Conservation (phyloP, 2,888 invertebrate genomes). For the Caenorhabditis sulstoni region DNA sequence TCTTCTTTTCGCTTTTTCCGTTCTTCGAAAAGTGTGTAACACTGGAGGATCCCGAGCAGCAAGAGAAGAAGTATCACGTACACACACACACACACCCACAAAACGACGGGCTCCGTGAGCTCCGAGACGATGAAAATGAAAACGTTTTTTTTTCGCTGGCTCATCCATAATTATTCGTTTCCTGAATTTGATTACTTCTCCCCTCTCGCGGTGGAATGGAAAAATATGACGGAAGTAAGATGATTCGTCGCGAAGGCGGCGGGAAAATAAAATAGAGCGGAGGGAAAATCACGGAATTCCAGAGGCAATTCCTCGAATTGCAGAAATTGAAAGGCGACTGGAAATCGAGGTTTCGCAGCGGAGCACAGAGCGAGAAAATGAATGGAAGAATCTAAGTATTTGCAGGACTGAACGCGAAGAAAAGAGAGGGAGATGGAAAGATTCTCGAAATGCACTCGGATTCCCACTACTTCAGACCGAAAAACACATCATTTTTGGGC, state of each 20-base stretch:
- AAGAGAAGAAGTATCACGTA: conserved; percentile 28
- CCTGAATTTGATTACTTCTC: conserved; percentile 36
- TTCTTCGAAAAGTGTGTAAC: conserved; percentile 44
- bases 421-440: no score
- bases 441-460: no score
- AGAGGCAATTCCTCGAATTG: not conserved
- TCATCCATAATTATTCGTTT: conserved; percentile 35
- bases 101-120: conserved; percentile 2
- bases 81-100: conserved; percentile 2
- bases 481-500: no score
- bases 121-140: conserved; percentile 15
- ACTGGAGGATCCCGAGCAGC: conserved; percentile 12
- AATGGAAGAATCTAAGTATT: no score
- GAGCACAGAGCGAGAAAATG: not conserved
- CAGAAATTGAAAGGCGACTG: not conserved
- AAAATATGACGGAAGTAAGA: not conserved
- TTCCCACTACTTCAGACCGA: no score
- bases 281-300: not conserved
- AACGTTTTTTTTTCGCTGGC: not conserved
- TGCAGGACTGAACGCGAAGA: no score
- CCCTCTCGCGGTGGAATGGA: not conserved
- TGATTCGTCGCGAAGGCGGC: not conserved
- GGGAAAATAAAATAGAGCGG: not conserved
- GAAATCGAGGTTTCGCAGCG: not conserved
- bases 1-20: conserved; percentile 13